phyloP scores from a whole-genome alignment of 2,797 vertebrate genomes.

The Coracias cyanogaster region DNA sequence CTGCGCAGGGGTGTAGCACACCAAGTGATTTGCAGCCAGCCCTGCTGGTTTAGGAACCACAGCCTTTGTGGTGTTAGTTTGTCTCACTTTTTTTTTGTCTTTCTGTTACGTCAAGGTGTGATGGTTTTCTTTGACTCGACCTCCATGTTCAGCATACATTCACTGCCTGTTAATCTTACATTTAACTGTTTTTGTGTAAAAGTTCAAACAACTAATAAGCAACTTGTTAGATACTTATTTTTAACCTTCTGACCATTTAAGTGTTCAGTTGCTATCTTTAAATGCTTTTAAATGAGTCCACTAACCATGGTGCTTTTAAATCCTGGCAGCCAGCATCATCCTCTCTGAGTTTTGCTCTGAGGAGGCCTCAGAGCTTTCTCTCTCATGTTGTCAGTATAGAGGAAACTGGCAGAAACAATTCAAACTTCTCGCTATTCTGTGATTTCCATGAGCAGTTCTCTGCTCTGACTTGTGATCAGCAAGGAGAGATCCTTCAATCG shows the following conservation, averaged over 20 bases:
- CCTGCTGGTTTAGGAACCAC: neutral
- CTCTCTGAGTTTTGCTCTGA: neutral
- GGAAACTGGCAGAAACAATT: neutral
- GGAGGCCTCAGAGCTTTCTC: neutral
- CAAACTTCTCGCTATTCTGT: neutral
- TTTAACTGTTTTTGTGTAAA: neutral
- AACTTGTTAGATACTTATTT: neutral
- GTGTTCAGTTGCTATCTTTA: neutral
- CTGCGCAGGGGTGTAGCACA: neutral
- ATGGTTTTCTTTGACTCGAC: neutral
- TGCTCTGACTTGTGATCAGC: neutral
- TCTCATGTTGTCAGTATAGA: neutral
- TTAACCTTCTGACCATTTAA: neutral
- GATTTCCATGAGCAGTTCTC: neutral
- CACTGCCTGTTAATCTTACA: neutral
- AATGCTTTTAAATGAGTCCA: neutral
- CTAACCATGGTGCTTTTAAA: neutral
- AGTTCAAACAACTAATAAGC: neutral
- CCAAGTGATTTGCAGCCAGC: neutral
- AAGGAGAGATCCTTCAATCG: neutral
- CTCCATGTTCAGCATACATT: neutral
- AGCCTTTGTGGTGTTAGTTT: no score
- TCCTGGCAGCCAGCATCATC: neutral
- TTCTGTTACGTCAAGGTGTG: neutral
- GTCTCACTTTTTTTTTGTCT: no score